phyloP scores from a whole-genome alignment of 2,113 vertebrate genomes.

The Phalacrocorax carbo region DNA sequence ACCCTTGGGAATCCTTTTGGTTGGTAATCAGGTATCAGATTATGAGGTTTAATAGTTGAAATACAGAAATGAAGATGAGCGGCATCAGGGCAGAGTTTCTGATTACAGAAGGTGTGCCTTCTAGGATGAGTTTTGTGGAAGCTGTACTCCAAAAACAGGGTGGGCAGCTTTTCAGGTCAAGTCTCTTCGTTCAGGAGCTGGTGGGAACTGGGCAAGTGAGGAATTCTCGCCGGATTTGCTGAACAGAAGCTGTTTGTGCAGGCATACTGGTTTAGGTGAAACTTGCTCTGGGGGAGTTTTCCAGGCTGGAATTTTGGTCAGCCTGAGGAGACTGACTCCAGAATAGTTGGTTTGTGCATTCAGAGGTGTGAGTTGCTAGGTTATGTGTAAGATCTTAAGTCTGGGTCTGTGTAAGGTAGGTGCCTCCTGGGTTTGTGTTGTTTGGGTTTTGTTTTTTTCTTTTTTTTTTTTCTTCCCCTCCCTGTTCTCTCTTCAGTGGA shows the following conservation, averaged over 20 bases:
- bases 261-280: constrained; percentile 15
- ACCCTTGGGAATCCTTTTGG: background rate
- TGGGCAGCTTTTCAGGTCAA: background rate
- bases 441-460: background rate
- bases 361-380: background rate
- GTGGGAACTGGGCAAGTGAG: background rate
- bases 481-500: background rate
- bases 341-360: constrained; percentile 23
- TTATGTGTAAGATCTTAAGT: background rate
- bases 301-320: constrained; percentile 42
- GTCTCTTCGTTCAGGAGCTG: background rate
- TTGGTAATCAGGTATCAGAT: background rate
- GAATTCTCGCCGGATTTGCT: background rate
- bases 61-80: background rate
- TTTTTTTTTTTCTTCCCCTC: background rate
- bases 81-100: background rate
- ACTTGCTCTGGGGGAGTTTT: background rate
- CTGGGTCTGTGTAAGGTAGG: background rate
- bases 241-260: constrained; percentile 54
- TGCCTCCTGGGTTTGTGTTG: background rate
- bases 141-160: background rate
- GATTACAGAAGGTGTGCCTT: background rate
- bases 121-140: background rate
- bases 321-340: background rate
- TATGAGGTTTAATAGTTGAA: background rate